Evolutionary conservation across 1,140 invertebrate genomes (phyloP), one percentile per base, ranked within the genome.

Genomic region (Stegodyphus dumicola): DNA sequence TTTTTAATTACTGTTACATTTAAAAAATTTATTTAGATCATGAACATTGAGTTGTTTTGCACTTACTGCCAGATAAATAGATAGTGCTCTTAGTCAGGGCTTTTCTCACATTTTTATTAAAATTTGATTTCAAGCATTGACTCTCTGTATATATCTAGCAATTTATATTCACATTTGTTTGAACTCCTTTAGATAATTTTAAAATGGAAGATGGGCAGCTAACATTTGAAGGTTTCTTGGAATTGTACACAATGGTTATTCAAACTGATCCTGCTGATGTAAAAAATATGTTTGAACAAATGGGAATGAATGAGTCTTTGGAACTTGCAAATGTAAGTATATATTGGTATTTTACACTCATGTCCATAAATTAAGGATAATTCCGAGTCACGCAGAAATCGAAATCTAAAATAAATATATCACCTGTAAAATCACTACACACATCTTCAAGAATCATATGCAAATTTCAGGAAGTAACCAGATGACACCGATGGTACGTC

Each of bases 211-310:
- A 85, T 70, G n/a, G 53, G 1, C 73, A 85, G 48, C 60, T 85
- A 56, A 85, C 81, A 11, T 85, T 85, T 85, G 74, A 85, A 49
- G 81, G 81, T 5, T 85, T 85, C 66, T 11, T 85, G 64, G 73
- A 76, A 51, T 13, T 85, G 10, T 85, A 85, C 66, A 67, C 17
- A 60, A 67, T 85, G 65, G 81, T 77, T 49, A 51, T 85, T 15
- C 60, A 85, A 18, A 76, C 81, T 10, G 56, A 60, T 15, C 56
- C 56, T 60, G 15, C 56, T 10, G 56, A 60, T 54, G 51, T 18
- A 6, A 54, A 51, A 70, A 85, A 69, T n/a, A 85, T 85, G 81
- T 60, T 85, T 65, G 51, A 85, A 60, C 73, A 60, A n/a, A 85
- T 85, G 81, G 81, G 81, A 5, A 69, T 85, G 74, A 85, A 77